Evolutionary conservation across 2,888 invertebrate species (phyloP).

Genomic region (Plebejus melissa): DNA sequence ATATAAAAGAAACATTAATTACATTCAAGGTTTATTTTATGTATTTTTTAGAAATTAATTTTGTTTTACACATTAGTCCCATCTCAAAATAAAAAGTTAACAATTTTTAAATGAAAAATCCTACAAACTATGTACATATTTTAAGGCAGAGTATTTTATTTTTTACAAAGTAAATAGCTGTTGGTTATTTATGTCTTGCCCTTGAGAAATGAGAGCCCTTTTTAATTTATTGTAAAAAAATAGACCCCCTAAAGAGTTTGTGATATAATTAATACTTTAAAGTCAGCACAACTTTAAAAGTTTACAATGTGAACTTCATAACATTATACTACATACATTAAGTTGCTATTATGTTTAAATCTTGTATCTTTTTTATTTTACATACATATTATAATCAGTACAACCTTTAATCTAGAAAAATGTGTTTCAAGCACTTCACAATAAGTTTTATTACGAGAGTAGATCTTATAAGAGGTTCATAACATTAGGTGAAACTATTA

Average conservation of each 20-base stretch:
- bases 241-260: not conserved
- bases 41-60: not conserved
- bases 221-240: not conserved
- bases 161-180: not conserved
- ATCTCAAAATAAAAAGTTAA: not conserved
- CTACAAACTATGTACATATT: not conserved
- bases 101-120: not conserved
- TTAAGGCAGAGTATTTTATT: not conserved
- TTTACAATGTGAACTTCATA: not conserved
- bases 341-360: not conserved
- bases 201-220: not conserved
- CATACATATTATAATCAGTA: not conserved
- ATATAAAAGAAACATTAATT: not conserved
- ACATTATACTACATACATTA: not conserved
- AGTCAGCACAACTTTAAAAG: not conserved
- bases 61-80: not conserved
- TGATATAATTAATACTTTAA: not conserved
- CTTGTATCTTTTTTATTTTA: not conserved
- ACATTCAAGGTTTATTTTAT: not conserved
- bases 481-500: not conserved
- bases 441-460: not conserved
- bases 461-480: not conserved
- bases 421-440: constrained; percentile 13
- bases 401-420: constrained; percentile 5
- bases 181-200: not conserved